Evolutionary conservation across 35 echinoderm and acorn worm genomes (phyloP).

Genomic region (Eucidaris tribuloides): DNA sequence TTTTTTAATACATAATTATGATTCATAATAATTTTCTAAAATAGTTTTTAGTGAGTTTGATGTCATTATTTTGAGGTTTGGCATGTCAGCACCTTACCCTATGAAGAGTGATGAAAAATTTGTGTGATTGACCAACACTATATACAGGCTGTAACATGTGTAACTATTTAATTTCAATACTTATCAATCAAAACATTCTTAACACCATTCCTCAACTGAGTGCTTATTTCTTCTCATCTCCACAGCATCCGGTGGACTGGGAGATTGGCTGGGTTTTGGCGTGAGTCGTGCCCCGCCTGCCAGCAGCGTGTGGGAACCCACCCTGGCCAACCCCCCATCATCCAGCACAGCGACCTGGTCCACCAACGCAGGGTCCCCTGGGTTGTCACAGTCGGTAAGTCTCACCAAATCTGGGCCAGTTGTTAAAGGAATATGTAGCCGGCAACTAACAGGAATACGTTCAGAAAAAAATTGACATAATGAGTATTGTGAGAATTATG

Average conservation of each 20-base stretch:
- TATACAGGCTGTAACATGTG: background rate
- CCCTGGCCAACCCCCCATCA: slow-evolving; percentile 1
- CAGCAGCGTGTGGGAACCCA: slow-evolving; percentile 64
- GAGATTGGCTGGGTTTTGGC: slow-evolving; percentile 63
- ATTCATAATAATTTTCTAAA: background rate
- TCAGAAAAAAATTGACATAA: too few relatives aligned
- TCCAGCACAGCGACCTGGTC: slow-evolving; percentile 41
- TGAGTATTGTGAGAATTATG: too few relatives aligned
- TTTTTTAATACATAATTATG: too few relatives aligned
- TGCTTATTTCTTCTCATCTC: background rate
- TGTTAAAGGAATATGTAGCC: too few relatives aligned
- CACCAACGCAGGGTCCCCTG: slow-evolving; percentile 6
- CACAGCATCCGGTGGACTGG: slow-evolving; percentile 15
- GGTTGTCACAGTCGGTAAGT: background rate
- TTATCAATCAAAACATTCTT: background rate
- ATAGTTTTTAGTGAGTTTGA: background rate
- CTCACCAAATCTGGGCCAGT: too few relatives aligned
- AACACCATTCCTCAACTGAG: background rate
- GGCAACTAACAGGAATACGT: too few relatives aligned
- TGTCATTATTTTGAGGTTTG: background rate
- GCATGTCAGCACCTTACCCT: background rate
- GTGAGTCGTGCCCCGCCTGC: slow-evolving; percentile 32
- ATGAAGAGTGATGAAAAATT: too few relatives aligned
- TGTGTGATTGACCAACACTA: too few relatives aligned
- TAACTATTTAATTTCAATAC: background rate